Evolutionary conservation across 2,113 vertebrate genomes (phyloP), one percentile per base, ranked within the genome.

Genomic region (Archilochus colubris): DNA sequence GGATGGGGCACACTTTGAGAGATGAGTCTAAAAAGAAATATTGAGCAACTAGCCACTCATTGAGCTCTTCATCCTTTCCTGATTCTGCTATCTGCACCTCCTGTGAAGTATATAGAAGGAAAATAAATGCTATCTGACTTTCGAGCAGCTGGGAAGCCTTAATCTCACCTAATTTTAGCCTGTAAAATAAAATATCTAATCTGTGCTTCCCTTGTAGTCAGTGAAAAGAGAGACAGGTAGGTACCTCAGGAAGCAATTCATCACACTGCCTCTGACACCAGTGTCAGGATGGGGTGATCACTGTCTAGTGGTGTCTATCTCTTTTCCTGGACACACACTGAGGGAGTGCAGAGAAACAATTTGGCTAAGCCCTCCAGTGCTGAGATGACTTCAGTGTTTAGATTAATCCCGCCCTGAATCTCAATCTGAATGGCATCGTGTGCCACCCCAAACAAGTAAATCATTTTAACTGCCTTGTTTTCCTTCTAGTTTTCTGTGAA

Each of bases 391-490:
- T 96, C 88, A 86, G 57, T 81, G 80, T 84, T 94, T 84, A 94
- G 68, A 96, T 93, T 90, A 93, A 93, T 90, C 82, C 64, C 1
- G 0, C 91, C 73, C 79, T 91, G 95, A 93, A 97, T 94, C 76
- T 93, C 90, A 94, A 23, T 88, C 76, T 73, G 75, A 91, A 89
- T 0, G 0, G 73, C 72, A 68, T 40, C 86, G 44, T 15, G 33
- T 93, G 61, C 63, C 70, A 55, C 36, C 82, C 67, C 87, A 17
- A 94, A 78, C 53, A 75, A 85, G 75, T 97, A 92, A 88, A 96
- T 97, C 85, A 97, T 95, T 95, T 96, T 95, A 95, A 96, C 76
- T 91, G 69, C 93, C 90, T 90, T 95, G 86, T 94, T 96, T 97
- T 95, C 82, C 69, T 86, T 90, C 82, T 57, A 30, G 50, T 78